Evolutionary conservation across 2,888 invertebrate species (phyloP).

Genomic region (Leptogaster cylindrica): DNA sequence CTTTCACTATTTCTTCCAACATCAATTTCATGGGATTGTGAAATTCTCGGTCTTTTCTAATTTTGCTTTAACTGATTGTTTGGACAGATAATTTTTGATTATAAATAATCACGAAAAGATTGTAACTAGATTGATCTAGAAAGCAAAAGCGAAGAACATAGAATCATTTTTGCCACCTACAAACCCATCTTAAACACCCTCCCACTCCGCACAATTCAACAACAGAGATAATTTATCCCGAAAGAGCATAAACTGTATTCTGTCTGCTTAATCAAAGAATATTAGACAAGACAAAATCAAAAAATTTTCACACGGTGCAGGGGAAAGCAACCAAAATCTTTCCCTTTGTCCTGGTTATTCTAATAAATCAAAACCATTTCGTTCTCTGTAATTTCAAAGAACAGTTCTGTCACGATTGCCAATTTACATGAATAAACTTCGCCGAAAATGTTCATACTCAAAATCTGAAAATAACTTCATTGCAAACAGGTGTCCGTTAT

Average conservation of each 20-base stretch:
- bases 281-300: not conserved
- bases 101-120: conserved; percentile 7
- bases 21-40: not conserved
- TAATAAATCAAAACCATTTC: conserved; percentile 13
- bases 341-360: not conserved
- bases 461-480: too few species aligned
- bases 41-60: not conserved
- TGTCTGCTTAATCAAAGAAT: conserved; percentile 13
- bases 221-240: not conserved
- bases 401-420: not conserved
- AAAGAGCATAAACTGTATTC: too few species aligned
- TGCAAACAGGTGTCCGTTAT: too few species aligned
- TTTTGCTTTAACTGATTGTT: too few species aligned
- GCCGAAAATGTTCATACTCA: too few species aligned
- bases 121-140: conserved; percentile 11
- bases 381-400: conserved; percentile 1
- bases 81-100: conserved; percentile 13
- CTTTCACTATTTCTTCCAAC: not conserved
- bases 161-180: too few species aligned
- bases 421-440: conserved; percentile 3
- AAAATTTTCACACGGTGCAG: not conserved
- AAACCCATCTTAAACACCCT: too few species aligned
- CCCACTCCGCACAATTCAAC: too few species aligned
- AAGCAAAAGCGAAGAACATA: not conserved
- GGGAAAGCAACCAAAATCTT: not conserved